phyloP scores from a whole-genome alignment of 2,113 vertebrate genomes.

The Corythornis madagascariensis region DNA sequence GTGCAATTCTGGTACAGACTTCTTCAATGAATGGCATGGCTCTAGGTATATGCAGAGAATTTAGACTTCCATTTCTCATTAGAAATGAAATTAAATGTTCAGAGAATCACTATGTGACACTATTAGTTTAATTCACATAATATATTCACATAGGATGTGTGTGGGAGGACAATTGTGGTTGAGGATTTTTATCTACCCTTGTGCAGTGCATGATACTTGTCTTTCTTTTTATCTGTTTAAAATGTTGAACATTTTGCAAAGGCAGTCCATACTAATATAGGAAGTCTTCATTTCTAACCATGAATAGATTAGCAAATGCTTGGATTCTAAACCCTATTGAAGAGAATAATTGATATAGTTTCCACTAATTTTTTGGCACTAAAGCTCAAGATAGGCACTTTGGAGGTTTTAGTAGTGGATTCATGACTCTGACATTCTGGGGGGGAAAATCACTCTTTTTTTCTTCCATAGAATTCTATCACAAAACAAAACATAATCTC shows the following conservation, averaged over 20 bases:
- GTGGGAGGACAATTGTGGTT: neutral
- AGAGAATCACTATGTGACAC: neutral
- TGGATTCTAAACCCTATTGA: neutral
- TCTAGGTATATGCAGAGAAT: neutral
- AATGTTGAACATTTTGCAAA: neutral
- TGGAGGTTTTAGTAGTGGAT: too few species aligned
- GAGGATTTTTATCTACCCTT: neutral
- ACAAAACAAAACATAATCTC: too few species aligned
- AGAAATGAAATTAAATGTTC: neutral
- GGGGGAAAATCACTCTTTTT: too few species aligned
- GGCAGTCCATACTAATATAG: neutral
- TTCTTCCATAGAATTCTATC: too few species aligned
- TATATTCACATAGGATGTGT: neutral
- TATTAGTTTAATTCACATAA: neutral
- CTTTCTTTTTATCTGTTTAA: neutral
- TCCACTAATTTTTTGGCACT: neutral
- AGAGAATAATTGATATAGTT: neutral
- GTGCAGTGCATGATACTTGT: too few species aligned
- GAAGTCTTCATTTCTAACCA: neutral
- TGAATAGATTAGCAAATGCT: neutral
- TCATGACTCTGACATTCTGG: too few species aligned
- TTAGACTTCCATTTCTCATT: neutral
- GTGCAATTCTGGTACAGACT: neutral
- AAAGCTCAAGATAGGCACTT: too few species aligned
- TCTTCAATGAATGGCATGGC: neutral